Evolutionary conservation across 1,140 invertebrate genomes (phyloP).

Genomic region (Drosophila repleta): DNA sequence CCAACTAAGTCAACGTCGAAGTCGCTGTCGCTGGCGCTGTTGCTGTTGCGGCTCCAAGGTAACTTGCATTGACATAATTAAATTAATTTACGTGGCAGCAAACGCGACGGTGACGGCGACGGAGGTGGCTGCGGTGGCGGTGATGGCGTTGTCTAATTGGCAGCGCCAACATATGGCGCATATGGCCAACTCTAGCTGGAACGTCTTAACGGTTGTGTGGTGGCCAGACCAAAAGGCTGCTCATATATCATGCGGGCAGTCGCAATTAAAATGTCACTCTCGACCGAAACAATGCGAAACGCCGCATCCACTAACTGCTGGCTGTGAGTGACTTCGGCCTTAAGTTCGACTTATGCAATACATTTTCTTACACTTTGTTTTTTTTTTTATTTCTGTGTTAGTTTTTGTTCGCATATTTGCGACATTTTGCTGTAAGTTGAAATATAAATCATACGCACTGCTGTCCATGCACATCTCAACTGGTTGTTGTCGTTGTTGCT

Average conservation of each 20-base stretch:
- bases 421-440: slow-evolving; percentile 56
- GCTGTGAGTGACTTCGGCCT: slow-evolving; percentile 7
- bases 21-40: slow-evolving; percentile 17
- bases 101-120: slow-evolving; percentile 26
- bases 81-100: slow-evolving; percentile 79
- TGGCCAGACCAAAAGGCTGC: slow-evolving; percentile 20
- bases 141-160: slow-evolving; percentile 70
- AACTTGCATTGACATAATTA: slow-evolving; percentile 81
- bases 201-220: neutral
- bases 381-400: slow-evolving; percentile 1
- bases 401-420: slow-evolving; percentile 37
- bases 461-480: slow-evolving; percentile 39
- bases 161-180: slow-evolving; percentile 76
- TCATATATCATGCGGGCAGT: slow-evolving; percentile 68
- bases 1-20: slow-evolving; percentile 49
- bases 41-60: slow-evolving; percentile 58
- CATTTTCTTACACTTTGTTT: slow-evolving; percentile 41
- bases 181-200: slow-evolving; percentile 54
- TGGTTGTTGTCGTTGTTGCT: slow-evolving; percentile 1
- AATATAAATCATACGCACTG: slow-evolving; percentile 77
- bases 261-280: slow-evolving; percentile 76
- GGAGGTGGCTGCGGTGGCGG: neutral
- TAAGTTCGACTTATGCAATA: slow-evolving; percentile 41
- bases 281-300: slow-evolving; percentile 52
- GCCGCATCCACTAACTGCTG: neutral